Evolutionary conservation across 2,113 vertebrate genomes (phyloP), one percentile per base, ranked within the genome.

Genomic region (Chionis minor): DNA sequence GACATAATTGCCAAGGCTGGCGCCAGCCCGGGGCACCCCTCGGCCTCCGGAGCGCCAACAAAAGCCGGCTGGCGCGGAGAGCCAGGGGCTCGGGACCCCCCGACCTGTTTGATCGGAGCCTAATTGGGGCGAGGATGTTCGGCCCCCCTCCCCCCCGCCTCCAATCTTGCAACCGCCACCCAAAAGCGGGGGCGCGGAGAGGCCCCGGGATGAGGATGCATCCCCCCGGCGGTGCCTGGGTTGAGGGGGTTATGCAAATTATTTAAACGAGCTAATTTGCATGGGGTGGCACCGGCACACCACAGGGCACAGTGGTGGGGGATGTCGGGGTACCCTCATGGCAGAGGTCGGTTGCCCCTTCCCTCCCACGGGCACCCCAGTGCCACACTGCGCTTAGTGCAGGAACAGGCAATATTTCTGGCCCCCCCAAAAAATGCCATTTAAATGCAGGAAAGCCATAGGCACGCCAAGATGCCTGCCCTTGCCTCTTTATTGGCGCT

Each of bases 1-100:
- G 96, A 95, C 96, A 98, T 98, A 98, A 98, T 98, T 98, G 95
- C 93, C 77, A 80, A 83, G 80, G 96, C 96, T 91, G 98, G 98
- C 98, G 98, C 98, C 98, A 98, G 98, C 90, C 94, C 94, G 72
- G 88, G 96, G 92, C 90, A 59, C 88, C 94, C 96, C 96, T 69
- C 70, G 79, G 92, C 90, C 93, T 95, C 81, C 84, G n/a, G 40
- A 91, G 80, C 58, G 3, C 90, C 90, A 88, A 96, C 95, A 96
- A 96, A 97, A 27, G 82, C 17, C 7, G 91, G 75, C 72, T 86
- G 91, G 72, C 9, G 85, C 8, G 33, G 84, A 12, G 69, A 69
- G 85, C 32, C 13, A 88, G 81, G 45, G 59, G 72, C 72, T 63
- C 27, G 1, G 69, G 73, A 87, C 71, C 82, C 91, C 81, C 71